Evolutionary conservation across 2,113 vertebrate genomes (phyloP), one percentile per base, ranked within the genome.

Genomic region (Oncorhynchus masou): DNA sequence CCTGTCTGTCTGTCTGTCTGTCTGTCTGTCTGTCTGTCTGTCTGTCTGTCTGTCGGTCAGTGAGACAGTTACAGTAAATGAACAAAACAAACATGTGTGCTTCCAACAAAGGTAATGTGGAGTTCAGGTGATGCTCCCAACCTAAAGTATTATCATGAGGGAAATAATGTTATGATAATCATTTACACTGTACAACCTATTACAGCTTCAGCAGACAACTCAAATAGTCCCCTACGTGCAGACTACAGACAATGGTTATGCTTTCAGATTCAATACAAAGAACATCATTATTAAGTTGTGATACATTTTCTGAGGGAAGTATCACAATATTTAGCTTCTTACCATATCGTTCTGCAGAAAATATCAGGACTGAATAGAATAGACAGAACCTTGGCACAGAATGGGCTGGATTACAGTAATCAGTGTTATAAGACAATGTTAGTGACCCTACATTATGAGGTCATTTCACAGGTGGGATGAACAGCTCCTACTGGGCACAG

Each of bases 151-250:
- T 57, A 57, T 57, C 79, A 74, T 27, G 64, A n/a, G 71, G 74
- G 74, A 57, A 57, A 57, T 31, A 65, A 22, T 70, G 66, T 81
- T 77, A 74, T 77, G 51, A 71, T 79, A 75, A 76, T 78, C 74
- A 81, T 85, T 12, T 78, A 77, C 76, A 79, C 71, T 74, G 66
- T 65, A 24, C 74, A 76, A 75, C 75, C 81, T 79, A 83, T 83
- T 76, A 81, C 67, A 74, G 51, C 57, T 75, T 82, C 76, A 75
- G 22, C 68, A 70, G 60, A 69, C 73, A n/a, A 71, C 48, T 29
- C 39, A 45, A 59, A 54, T 19, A 59, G 57, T 29, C 76, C 79
- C 54, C 27, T 69, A 77, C 73, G 76, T 51, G 39, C 39, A 45
- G 39, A 45, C 8, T 45, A 45, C 39, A 45, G 39, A 45, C 8